Evolutionary conservation across 1,140 invertebrate species (phyloP), one percentile per base, ranked within the genome.

Genomic region (Tetragonula clypearis): DNA sequence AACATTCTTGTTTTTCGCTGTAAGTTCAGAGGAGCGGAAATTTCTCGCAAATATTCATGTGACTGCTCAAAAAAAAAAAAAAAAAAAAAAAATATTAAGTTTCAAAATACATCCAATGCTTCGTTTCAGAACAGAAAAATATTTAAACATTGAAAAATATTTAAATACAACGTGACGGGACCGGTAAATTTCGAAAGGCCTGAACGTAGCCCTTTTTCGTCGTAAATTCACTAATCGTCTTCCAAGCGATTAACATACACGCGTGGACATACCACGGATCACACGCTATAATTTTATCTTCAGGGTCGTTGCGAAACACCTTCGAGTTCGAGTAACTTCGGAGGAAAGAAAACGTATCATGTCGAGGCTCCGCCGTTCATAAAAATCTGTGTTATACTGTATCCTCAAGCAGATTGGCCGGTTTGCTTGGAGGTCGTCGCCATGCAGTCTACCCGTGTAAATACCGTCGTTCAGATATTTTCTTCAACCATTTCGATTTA

Each of bases 341-440:
- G 41, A 41, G 41, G 26, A 60, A 66, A 72, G 80, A 82, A 82
- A 76, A 82, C 72, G 53, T 62, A 66, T 76, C 26, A 49, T 15
- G 21, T 30, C 6, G 6, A 17, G 73, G 73, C 53, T 82, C 14
- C 74, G 81, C 30, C 30, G 30, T 78, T 83, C 62, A 56, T 83
- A 77, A 83, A 83, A 83, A 78, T 83, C 26, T 21, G 26, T 30
- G 23, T 15, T 30, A 79, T 72, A 66, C 78, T 41, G 68, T 85
- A 75, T 79, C 60, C 53, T 41, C 60, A 84, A 76, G 85, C 76
- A 83, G 85, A 78, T 74, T 41, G 68, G 82, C 85, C 82, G 85
- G 85, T 86, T 86, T 84, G 74, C 68, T 79, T 71, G 85, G 81
- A 84, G 85, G 81, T 83, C 85, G 85, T 84, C 85, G 81, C 85